Percentiles rank a stretch among this genome's conserved stretches.
Conservation (phyloP, 2,888 invertebrate genomes). For the Cremastinae sp. region DNA sequence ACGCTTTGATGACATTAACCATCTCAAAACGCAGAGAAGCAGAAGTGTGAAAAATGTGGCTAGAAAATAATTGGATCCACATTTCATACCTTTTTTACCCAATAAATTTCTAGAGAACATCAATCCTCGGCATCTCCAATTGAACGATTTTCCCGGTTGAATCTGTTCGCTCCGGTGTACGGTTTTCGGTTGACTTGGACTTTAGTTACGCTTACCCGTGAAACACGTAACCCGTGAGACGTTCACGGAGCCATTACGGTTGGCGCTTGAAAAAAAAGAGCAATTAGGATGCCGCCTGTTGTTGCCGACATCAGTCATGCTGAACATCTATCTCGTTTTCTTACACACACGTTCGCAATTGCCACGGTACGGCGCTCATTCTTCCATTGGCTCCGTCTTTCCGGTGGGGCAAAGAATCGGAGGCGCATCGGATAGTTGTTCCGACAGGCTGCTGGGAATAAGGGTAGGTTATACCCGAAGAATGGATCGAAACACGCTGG, state of each 20-base stretch:
- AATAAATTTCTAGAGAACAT: background rate
- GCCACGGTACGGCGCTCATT: conserved; percentile 5
- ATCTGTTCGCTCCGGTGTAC: conserved; percentile 41
- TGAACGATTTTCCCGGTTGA: conserved; percentile 32
- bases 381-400: conserved; percentile 1
- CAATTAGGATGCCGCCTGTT: conserved; percentile 66
- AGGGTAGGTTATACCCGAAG: conserved; percentile 67
- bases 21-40: background rate
- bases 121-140: conserved; percentile 1
- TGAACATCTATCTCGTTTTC: conserved; percentile 43
- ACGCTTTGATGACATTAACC: too few relatives aligned
- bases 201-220: conserved; percentile 50
- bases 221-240: conserved; percentile 37
- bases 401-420: conserved; percentile 58
- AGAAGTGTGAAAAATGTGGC: conserved; percentile 30
- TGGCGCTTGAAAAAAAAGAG: conserved; percentile 64
- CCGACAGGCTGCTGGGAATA: conserved; percentile 45
- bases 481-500: conserved; percentile 65
- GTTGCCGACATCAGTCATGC: conserved; percentile 66
- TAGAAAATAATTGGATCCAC: conserved; percentile 37
- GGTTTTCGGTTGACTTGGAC: conserved; percentile 32
- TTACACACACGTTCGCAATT: conserved; percentile 9
- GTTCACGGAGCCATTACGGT: conserved; percentile 35
- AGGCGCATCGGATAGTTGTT: conserved; percentile 65
- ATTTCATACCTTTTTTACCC: conserved; percentile 9